phyloP scores from a whole-genome alignment of 2,113 vertebrate genomes.

The Cyanistes caeruleus region DNA sequence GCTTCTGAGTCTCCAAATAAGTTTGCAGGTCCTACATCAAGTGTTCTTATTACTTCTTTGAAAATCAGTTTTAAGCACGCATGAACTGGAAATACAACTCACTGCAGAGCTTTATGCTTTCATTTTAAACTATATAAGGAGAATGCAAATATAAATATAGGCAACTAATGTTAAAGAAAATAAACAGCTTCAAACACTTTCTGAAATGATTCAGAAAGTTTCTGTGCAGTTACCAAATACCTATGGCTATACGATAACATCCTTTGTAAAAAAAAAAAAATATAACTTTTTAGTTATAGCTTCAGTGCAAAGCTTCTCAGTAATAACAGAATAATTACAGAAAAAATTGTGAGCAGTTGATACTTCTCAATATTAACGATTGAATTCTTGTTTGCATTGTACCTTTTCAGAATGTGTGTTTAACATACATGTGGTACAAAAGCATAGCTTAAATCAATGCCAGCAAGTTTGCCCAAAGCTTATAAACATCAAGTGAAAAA shows the following conservation, averaged over 20 bases:
- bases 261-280: background rate
- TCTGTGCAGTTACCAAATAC: background rate
- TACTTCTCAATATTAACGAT: constrained; percentile 16
- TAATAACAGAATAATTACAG: background rate
- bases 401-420: constrained; percentile 16
- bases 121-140: constrained; percentile 10
- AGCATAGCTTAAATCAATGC: constrained; percentile 43
- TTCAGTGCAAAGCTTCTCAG: background rate
- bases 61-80: background rate
- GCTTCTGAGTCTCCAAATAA: background rate
- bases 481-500: constrained; percentile 47
- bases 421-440: constrained; percentile 47
- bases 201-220: background rate
- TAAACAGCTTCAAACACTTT: background rate
- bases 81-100: background rate
- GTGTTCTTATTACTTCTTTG: background rate
- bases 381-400: background rate
- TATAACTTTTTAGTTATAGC: background rate
- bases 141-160: background rate
- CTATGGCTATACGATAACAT: background rate
- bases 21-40: background rate
- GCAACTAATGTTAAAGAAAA: background rate
- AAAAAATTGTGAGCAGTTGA: background rate
- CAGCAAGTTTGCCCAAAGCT: constrained; percentile 54
- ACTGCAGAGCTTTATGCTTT: background rate